A percentile compares a stretch with the other conserved stretches of the same genome.
Conservation (phyloP, 1,140 invertebrate genomes). For the Trachelipus rathkii region DNA sequence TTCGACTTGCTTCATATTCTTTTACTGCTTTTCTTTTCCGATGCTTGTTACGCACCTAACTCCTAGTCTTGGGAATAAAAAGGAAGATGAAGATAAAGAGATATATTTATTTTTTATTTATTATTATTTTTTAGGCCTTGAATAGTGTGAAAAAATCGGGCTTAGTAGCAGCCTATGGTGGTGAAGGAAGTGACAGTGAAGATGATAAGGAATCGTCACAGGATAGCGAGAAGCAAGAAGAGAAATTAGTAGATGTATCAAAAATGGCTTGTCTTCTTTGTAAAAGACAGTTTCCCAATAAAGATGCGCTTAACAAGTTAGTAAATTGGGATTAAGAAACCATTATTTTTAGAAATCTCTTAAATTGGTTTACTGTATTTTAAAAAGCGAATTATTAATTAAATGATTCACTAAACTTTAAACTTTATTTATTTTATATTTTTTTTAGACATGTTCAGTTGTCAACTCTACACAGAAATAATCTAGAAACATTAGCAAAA, state of each 20-base stretch:
- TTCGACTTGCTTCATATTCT: no score
- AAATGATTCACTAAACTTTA: no score
- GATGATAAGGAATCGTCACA: slow-evolving; percentile 49
- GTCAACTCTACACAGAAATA: slow-evolving; percentile 93
- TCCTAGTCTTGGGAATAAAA: no score
- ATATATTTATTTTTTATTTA: no score
- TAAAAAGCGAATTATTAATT: no score
- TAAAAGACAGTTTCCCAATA: slow-evolving; percentile 86
- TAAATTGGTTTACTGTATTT: no score
- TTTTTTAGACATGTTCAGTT: slow-evolving; percentile 73
- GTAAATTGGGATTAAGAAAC: slow-evolving; percentile 29
- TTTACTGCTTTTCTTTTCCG: no score
- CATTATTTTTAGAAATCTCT: no score
- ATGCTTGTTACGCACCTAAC: no score
- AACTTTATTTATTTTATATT: no score
- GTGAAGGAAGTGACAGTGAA: slow-evolving; percentile 63
- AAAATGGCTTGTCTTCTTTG: slow-evolving; percentile 93
- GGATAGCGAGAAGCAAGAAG: slow-evolving; percentile 48
- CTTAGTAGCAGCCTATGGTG: slow-evolving; percentile 73
- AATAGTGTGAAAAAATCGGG: slow-evolving; percentile 44
- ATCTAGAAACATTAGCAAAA: slow-evolving; percentile 67
- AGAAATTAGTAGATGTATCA: slow-evolving; percentile 70
- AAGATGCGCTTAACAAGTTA: slow-evolving; percentile 71
- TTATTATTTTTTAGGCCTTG: slow-evolving; percentile 33
- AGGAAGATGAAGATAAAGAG: no score